Evolutionary conservation across 2,888 invertebrate genomes (phyloP), one percentile per base, ranked within the genome.

Genomic region (Drosophila basisetae): DNA sequence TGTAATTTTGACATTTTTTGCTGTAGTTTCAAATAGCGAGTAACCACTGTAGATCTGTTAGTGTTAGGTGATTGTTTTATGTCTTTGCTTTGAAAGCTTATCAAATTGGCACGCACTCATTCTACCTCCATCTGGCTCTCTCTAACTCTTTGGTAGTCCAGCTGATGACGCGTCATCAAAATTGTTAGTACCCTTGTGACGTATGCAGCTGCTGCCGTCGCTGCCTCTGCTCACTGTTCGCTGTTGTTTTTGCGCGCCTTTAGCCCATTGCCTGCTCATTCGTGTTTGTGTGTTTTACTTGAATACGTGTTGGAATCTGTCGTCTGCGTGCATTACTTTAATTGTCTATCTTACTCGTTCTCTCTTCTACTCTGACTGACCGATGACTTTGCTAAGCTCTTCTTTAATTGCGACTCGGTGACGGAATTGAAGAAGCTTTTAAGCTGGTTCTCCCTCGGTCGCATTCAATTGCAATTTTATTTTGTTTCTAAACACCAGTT

Each of bases 151-250:
- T 53, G 39, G 25, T 10, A 16, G 73, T 73, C 64, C 79, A 79
- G 79, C 82, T 81, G 79, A 73, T 78, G 79, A 68, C 79, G 79
- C 79, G 79, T 79, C 79, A 77, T 64, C 68, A 81, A 13, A 52
- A 69, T 79, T 66, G 25, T 54, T 25, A 16, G 18, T 58, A 78
- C 82, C 66, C 73, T 64, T 78, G 69, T 78, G 79, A 70, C 76
- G 80, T 70, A 83, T 67, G 62, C 80, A 82, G 73, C 69, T 64
- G 78, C 67, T 62, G 68, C 50, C 37, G 31, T 37, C 22, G 39
- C 58, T 59, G 37, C 37, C 64, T 60, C 58, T 74, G 33, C 53
- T 68, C 50, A 61, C 37, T 33, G 60, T 41, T 60, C 50, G 61
- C 37, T 30, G 60, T 41, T 60, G 60, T 60, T 55, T 75, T 72